Percentiles rank a stretch among this genome's conserved stretches.
phyloP scores from a whole-genome alignment of 2,113 vertebrate genomes.

The Phylloscopus trochilus region DNA sequence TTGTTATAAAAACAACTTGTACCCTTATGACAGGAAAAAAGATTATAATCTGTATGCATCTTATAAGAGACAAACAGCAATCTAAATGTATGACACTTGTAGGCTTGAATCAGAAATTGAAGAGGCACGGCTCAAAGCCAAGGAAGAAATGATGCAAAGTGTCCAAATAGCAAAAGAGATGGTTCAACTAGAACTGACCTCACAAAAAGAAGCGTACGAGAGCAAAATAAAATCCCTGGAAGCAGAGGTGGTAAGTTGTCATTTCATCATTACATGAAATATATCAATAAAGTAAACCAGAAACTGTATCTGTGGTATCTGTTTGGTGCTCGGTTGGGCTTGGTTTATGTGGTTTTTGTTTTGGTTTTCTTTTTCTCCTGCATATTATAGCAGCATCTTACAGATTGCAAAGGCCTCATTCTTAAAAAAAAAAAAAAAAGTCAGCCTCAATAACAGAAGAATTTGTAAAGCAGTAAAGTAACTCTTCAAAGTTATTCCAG shows the following conservation, averaged over 20 bases:
- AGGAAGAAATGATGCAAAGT: constrained; percentile 93
- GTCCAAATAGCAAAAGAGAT: constrained; percentile 92
- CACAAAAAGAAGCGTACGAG: constrained; percentile 87
- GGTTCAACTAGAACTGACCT: constrained; percentile 86
- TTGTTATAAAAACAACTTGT: no score
- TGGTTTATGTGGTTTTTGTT: not conserved
- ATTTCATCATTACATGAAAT: not conserved
- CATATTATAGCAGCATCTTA: not conserved
- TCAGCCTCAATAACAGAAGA: not conserved
- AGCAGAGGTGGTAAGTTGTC: constrained; percentile 81
- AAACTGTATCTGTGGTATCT: not conserved
- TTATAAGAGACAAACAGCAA: not conserved
- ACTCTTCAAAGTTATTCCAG: not conserved
- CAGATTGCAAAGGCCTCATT: not conserved
- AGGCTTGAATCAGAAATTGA: constrained; percentile 93
- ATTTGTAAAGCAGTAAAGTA: not conserved
- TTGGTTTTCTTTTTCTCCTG: not conserved
- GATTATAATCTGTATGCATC: not conserved
- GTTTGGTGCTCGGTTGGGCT: not conserved
- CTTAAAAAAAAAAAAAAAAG: not conserved
- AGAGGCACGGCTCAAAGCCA: constrained; percentile 88
- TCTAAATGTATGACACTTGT: not conserved
- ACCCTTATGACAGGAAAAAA: not conserved
- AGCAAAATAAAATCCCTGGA: constrained; percentile 82
- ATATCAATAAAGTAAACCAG: not conserved